Base-by-base conservation (phyloP, 2,888 invertebrate species). In the Aromia moschata region DNA sequence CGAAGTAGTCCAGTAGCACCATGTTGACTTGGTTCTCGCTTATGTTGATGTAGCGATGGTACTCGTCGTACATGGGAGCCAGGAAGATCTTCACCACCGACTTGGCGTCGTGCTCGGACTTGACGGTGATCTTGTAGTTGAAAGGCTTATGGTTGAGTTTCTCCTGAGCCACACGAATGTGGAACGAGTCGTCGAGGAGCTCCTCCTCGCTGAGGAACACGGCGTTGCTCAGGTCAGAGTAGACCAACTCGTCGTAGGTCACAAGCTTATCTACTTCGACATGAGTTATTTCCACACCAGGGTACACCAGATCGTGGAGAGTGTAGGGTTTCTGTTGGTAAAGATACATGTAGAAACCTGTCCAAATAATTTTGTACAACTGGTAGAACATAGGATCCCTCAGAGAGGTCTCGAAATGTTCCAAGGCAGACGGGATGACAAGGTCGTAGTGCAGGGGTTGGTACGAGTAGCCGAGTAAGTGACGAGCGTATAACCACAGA, bases 61-160 rank as follows among this genome's bases (percentile, higher is more conserved):
- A 82, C 65, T 83, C 81, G 71, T 89, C 86, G 73, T 85, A 87
- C 78, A 89, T 90, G 5, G 91, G 91, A 62, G 88, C 90, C 31
- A 90, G 71, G 84, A 87, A 91, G 16, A 89, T 79, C 67, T 87
- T 87, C 55, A 91, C 77, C n/a, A 85, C 82, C 1, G 85, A 88
- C 60, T 86, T 84, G 33, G 80, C 80, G 5, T 82, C 79, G 62
- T 85, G 83, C 47, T 88, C 86, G 54, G 89, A 84, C 54, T 84
- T 83, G 15, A 91, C 79, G 40, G 84, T 81, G 65, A 90, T 78
- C 56, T 83, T 83, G 62, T 88, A 83, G 56, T 81, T 82, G 83
- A 90, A 92, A 1, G 85, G 83, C 62, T 89, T 86, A 81, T 91
- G 88, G 80, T 89, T 89, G 31, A 92, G 81, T 68, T 91, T 88